Evolutionary conservation across 2,888 invertebrate genomes (phyloP), one percentile per base, ranked within the genome.

Genomic region (Amblyjoppa fuscipennis): DNA sequence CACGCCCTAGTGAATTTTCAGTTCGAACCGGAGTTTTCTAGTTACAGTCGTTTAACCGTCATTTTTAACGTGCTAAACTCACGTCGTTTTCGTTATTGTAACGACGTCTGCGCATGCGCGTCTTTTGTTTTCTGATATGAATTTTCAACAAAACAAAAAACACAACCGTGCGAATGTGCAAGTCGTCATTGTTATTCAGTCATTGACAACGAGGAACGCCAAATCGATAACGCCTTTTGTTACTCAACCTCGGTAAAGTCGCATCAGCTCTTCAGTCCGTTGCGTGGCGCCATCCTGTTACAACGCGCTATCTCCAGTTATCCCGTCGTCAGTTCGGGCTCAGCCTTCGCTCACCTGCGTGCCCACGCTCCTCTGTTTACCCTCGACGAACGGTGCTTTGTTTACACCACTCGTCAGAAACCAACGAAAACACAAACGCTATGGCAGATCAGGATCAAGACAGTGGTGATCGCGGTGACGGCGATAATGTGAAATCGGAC

Each of bases 401-500:
- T 64, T 31, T 31, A 64, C 34, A 64, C 13, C 5, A 28, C 5
- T 28, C 34, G 31, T 31, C 31, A 5, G 16, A 16, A 64, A 28
- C n/a, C 28, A 34, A 68, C n/a, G 38, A 82, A 69, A 71, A 69
- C 69, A 90, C 41, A 34, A 49, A 51, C 20, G 53, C 45, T 16
- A 96, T 96, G 95, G 95, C 95, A n/a, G 96, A 96, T 78, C 81
- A 88, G 6, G 96, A 96, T 85, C 95, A 94, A 87, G 96, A 96
- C 85, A 95, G 94, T 88, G 91, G 94, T 74, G 96, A 95, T 89
- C 96, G 96, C 81, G 95, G 95, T 56, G 97, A 97, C 74, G 95
- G 95, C 88, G 97, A 97, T 89, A 95, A 95, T 41, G 95, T 95
- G 74, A 97, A 97, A 90, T 95, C 96, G 1, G 97, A 97, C 87